These are phyloP conservation scores for Drosophila rellima DNA, from an alignment of 2,888 invertebrate species.

Conservation along the genomic window DNA sequence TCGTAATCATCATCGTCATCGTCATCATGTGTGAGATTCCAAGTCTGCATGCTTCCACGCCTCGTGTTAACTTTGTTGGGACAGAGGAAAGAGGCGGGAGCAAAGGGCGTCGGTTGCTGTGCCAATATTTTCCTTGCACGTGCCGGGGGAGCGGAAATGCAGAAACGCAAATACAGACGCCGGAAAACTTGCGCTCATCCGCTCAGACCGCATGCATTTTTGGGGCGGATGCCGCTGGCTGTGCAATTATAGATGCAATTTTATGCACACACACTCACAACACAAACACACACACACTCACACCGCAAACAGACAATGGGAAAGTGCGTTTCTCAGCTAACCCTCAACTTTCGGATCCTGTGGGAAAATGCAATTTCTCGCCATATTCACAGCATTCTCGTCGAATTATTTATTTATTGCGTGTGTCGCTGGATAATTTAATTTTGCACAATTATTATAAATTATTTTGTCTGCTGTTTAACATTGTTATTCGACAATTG, in stretches of 20 bases:
- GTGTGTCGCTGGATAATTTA: slow-evolving; percentile 65
- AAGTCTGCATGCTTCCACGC: slow-evolving; percentile 43
- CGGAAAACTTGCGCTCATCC: slow-evolving; percentile 41
- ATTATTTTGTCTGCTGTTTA: slow-evolving; percentile 61
- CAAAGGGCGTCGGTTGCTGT: slow-evolving; percentile 27
- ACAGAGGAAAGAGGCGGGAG: background rate
- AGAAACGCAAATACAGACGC: slow-evolving; percentile 47
- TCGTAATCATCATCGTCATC: slow-evolving; percentile 8
- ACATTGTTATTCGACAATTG: slow-evolving; percentile 34
- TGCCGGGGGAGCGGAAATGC: slow-evolving; percentile 68
- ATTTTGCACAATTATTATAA: slow-evolving; percentile 74
- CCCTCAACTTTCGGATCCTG: slow-evolving; percentile 52
- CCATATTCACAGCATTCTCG: slow-evolving; percentile 48
- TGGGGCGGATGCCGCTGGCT: slow-evolving; percentile 57
- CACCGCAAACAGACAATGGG: background rate
- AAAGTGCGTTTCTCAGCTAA: slow-evolving; percentile 17
- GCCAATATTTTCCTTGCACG: slow-evolving; percentile 69
- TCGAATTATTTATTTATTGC: slow-evolving; percentile 71
- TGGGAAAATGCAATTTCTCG: slow-evolving; percentile 71
- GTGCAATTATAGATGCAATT: slow-evolving; percentile 64
- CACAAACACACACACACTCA: slow-evolving; percentile 5
- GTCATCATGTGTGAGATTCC: slow-evolving; percentile 30
- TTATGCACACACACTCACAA: slow-evolving; percentile 34
- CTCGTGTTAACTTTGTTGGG: background rate
- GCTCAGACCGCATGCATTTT: slow-evolving; percentile 37